Base-by-base conservation (phyloP, 2,888 invertebrate species). In the Salticus scenicus region DNA sequence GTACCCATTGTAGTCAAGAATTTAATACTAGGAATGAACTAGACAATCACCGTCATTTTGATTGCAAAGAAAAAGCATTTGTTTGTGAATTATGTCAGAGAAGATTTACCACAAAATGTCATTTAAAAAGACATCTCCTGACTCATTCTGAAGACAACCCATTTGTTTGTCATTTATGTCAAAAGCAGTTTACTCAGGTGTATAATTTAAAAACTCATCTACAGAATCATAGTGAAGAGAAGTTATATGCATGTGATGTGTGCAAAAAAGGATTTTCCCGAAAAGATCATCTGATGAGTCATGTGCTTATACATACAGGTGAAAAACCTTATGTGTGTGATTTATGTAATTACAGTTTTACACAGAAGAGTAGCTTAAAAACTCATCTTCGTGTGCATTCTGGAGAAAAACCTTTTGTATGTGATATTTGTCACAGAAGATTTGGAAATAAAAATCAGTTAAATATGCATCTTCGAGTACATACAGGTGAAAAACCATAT, bases 281-380 rank as follows among this genome's bases (percentile, higher is more conserved):
- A 47, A 47, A 47, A 47, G 12, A 47, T 17, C 12, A 47, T 47
- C 17, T 47, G 17, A n/a, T 47, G 12, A 47, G 47, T 2, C 47
- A 47, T 47, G 2, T 47, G 2, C 47, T 17, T 2, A 47, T 47
- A 12, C 47, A 47, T 14, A 47, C 47, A 2, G 17, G n/a, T 10
- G 47, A 47, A 14, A 47, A 47, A 14, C 47, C 47, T 12, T 47
- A 12, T 14, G 47, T 14, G 7, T 47, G 47, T 47, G 10, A 47
- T 47, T 10, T 47, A 14, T 47, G 47, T 14, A 17, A 2, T 17
- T 69, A 78, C 20, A 41, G 33, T 30, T 78, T 71, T 17, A 63
- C 71, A 1, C 41, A 41, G 10, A 71, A 78, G 42, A 66, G 33
- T 20, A 64, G 33, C n/a, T 47, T 80, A 7, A 73, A 66, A 17